These are phyloP conservation scores for Lithophane ornitopus DNA, from an alignment of 2,888 invertebrate species.

Conservation along the genomic window DNA sequence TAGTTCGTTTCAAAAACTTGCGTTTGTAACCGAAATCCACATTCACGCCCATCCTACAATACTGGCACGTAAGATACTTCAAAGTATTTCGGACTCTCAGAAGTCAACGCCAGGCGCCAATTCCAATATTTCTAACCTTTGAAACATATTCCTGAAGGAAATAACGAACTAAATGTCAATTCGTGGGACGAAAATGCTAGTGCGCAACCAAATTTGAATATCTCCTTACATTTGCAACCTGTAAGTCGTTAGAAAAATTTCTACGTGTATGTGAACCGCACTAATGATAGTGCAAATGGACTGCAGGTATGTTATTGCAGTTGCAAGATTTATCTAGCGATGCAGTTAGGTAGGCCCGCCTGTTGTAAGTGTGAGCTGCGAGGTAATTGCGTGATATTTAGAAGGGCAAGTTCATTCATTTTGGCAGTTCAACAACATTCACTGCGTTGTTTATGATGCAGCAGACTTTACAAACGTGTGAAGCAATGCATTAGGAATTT, in stretches of 20 bases:
- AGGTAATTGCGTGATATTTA: neutral
- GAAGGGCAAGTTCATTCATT: too few relatives aligned
- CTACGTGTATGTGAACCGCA: neutral
- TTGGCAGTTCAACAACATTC: neutral
- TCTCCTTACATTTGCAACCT: conserved; percentile 24
- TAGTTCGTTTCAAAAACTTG: neutral
- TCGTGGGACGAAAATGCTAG: conserved; percentile 10
- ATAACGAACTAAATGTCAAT: conserved; percentile 29
- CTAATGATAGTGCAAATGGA: conserved; percentile 28
- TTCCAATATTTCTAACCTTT: conserved; percentile 25
- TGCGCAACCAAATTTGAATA: conserved; percentile 31
- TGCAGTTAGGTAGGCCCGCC: neutral
- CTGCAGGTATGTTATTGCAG: neutral
- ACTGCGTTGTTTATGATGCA: neutral
- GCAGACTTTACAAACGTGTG: neutral
- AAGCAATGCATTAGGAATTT: too few relatives aligned
- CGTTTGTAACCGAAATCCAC: neutral
- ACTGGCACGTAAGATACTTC: neutral
- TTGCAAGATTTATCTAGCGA: neutral
- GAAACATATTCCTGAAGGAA: conserved; percentile 41
- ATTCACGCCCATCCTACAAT: neutral
- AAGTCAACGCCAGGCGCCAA: conserved; percentile 14
- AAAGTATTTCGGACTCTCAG: conserved; percentile 16
- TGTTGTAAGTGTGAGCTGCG: too few relatives aligned
- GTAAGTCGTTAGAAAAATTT: conserved; percentile 26